A percentile compares a stretch with the other conserved stretches of the same genome.
These are phyloP conservation scores for Geococcyx californianus DNA, from an alignment of 2,113 vertebrate genomes.

Conservation along the genomic window DNA sequence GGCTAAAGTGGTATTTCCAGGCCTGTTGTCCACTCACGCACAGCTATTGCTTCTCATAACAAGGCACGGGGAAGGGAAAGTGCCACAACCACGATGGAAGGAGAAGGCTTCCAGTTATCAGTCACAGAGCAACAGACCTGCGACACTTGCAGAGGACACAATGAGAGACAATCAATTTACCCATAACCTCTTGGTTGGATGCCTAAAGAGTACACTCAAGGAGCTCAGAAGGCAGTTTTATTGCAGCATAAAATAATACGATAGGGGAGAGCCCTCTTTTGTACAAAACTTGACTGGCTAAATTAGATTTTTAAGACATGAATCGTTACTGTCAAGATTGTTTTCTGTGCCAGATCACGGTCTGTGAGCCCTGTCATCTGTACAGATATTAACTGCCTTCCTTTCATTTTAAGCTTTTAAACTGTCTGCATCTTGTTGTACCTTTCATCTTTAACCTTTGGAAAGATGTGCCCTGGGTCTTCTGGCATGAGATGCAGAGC, in stretches of 20 bases:
- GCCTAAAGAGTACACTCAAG: not conserved
- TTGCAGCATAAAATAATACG: accelerated
- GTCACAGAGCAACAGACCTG: accelerated
- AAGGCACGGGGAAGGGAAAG: too few relatives aligned
- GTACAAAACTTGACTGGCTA: not conserved
- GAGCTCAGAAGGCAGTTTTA: not conserved
- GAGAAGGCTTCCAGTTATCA: not conserved
- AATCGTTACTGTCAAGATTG: not conserved
- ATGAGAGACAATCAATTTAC: not conserved
- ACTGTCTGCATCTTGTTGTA: accelerated
- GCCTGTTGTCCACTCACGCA: not conserved
- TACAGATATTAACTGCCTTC: not conserved
- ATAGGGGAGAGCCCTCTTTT: not conserved
- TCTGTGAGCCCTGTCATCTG: accelerated
- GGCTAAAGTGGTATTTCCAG: not conserved
- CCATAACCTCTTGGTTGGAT: accelerated
- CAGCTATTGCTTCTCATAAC: not conserved
- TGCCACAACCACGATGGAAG: accelerated
- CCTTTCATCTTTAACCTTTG: not conserved
- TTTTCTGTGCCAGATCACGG: not conserved
- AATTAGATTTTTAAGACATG: not conserved
- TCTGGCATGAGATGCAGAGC: not conserved
- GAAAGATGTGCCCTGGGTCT: accelerated
- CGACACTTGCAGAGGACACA: not conserved
- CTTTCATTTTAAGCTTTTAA: not conserved